A percentile compares a stretch with the other conserved stretches of the same genome.
These are phyloP conservation scores for Epinotia bilunana DNA, from an alignment of 2,888 invertebrate species.

Conservation along the genomic window DNA sequence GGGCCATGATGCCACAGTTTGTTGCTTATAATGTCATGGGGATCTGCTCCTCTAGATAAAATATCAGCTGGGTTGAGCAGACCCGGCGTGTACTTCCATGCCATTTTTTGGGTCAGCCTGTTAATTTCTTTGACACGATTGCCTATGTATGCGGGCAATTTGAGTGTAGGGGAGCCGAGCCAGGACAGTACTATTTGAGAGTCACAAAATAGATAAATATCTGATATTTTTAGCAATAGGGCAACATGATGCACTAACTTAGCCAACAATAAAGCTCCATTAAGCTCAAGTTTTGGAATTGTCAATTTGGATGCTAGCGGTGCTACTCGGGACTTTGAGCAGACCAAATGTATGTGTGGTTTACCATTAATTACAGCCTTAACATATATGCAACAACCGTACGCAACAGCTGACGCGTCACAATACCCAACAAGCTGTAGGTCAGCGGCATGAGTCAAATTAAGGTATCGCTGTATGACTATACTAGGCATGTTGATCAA, in stretches of 20 bases:
- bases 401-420: too few species aligned
- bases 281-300: too few species aligned
- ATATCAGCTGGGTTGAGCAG: conserved; percentile 12
- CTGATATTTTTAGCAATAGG: background rate
- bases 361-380: too few species aligned
- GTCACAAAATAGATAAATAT: conserved; percentile 5
- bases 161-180: too few species aligned
- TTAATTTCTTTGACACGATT: conserved; percentile 7
- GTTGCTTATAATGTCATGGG: background rate
- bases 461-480: too few species aligned
- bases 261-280: background rate
- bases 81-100: conserved; percentile 16
- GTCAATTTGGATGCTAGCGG: too few species aligned
- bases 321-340: too few species aligned
- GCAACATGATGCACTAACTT: conserved; percentile 2
- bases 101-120: conserved; percentile 5
- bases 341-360: too few species aligned
- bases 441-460: too few species aligned
- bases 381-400: too few species aligned
- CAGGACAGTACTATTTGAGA: background rate
- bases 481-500: too few species aligned
- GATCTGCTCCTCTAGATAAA: conserved; percentile 9
- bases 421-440: too few species aligned
- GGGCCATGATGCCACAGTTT: background rate
- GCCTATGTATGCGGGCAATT: conserved; percentile 7